Base-by-base conservation (phyloP, 2,797 vertebrate species). In the Hyperoplus lanceolatus region DNA sequence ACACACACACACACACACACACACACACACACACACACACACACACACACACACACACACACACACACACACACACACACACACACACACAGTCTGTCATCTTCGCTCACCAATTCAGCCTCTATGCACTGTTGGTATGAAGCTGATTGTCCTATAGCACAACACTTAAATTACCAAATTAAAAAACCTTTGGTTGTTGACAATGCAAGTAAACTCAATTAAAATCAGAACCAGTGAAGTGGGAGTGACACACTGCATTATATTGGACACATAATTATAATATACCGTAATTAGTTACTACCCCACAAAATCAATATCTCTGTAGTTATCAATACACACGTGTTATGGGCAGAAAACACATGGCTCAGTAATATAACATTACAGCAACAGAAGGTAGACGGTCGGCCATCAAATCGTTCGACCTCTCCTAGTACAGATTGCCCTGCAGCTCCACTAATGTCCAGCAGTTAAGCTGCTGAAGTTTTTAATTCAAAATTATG, bases 101-200 rank as follows among this genome's bases (percentile, higher is more conserved):
- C 43, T 75, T 15, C 29, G 57, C 38, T 42, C 50, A 39, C 65
- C 36, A 51, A n/a, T 54, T 69, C 46, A 45, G 29, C 36, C 51
- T 74, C 43, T 21, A 86, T 80, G 56, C 51, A 43, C 12, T 50
- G 6, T 12, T 54, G 56, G 14, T 38, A 45, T 36, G 14, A 73
- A 54, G 64, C 53, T 66, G 78, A 87, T 83, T 62, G 50, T 74
- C 68, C 55, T 15, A 29, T 29, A 15, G 21, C 8, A 48, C 29
- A 53, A 49, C 56, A 60, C 21, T 39, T 41, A 62, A 56, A 75
- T 64, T 36, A 50, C 67, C 68, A 7, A 57, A 70, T 82, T 66
- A 29, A 61, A 74, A 62, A 46, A n/a, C 62, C 29, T 29, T 29
- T 43, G 68, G 11, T 73, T 10, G 12, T 61, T 76, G 64, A 73